phyloP scores from a whole-genome alignment of 2,888 invertebrate genomes.

The Caradrina kadenii region DNA sequence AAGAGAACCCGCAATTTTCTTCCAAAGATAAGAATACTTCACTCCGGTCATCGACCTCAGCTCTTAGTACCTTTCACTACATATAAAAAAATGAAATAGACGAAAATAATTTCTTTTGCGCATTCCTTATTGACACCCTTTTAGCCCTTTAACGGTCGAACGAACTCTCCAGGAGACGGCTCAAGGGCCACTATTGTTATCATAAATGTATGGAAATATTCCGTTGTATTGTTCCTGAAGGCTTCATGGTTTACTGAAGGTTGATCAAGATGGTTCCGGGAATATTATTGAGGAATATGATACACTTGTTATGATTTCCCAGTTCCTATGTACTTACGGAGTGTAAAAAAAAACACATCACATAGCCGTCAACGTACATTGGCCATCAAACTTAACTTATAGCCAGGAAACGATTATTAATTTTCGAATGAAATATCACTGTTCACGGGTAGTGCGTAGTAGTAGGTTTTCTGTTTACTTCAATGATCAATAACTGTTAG shows the following conservation, averaged over 20 bases:
- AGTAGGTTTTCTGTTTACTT: too few relatives aligned
- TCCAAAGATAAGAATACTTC: neutral
- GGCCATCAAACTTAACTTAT: too few relatives aligned
- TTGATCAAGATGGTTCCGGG: neutral
- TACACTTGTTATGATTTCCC: slow-evolving; percentile 6
- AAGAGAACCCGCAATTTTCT: too few relatives aligned
- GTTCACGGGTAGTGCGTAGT: too few relatives aligned
- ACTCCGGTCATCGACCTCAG: neutral
- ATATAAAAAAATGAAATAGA: slow-evolving; percentile 25
- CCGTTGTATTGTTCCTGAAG: slow-evolving; percentile 23
- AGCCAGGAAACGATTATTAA: too few relatives aligned
- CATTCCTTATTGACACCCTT: slow-evolving; percentile 59
- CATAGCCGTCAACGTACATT: too few relatives aligned
- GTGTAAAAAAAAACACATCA: too few relatives aligned
- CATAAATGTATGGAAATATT: slow-evolving; percentile 43
- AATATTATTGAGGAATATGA: slow-evolving; percentile 25
- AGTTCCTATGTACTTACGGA: neutral
- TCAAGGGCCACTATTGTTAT: slow-evolving; percentile 48
- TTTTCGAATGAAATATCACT: too few relatives aligned
- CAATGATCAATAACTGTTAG: too few relatives aligned
- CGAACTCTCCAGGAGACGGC: slow-evolving; percentile 18
- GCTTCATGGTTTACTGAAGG: slow-evolving; percentile 16
- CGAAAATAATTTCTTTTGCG: slow-evolving; percentile 42
- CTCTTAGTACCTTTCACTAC: slow-evolving; percentile 3
- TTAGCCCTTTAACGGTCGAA: slow-evolving; percentile 42